A percentile compares a stretch with the other conserved stretches of the same genome.
Conservation (phyloP, 2,113 vertebrate species). For the Psophia crepitans region DNA sequence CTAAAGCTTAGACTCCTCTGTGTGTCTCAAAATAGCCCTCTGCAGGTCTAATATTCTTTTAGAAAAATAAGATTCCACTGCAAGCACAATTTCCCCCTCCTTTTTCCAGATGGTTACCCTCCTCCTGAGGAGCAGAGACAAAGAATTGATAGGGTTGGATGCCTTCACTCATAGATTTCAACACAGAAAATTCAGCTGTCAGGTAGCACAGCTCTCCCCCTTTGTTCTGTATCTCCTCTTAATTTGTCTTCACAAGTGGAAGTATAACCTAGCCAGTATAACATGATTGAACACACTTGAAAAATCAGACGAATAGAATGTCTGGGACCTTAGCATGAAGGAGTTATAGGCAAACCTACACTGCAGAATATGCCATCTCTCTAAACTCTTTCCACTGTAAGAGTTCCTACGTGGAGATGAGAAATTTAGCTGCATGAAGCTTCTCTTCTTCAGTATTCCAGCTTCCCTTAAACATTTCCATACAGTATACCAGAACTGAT, state of each 20-base stretch:
- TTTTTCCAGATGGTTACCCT: not conserved
- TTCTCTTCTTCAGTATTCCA: not conserved
- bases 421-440: not conserved
- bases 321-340: not conserved
- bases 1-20: not conserved
- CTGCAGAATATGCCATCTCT: not conserved
- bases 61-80: not conserved
- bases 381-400: not conserved
- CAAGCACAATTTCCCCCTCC: not conserved
- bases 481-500: not conserved
- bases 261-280: not conserved
- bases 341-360: not conserved
- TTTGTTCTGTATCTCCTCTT: not conserved
- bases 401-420: not conserved
- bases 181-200: slow-evolving; percentile 5
- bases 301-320: not conserved
- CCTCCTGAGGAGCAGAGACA: not conserved
- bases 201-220: not conserved
- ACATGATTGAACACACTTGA: not conserved
- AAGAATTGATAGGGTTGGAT: not conserved
- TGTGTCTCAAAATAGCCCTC: not conserved
- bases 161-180: not conserved
- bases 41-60: not conserved
- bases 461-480: not conserved
- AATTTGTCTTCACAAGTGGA: not conserved